Evolutionary conservation across 2,113 vertebrate genomes (phyloP).

Genomic region (Donacobius atricapilla): DNA sequence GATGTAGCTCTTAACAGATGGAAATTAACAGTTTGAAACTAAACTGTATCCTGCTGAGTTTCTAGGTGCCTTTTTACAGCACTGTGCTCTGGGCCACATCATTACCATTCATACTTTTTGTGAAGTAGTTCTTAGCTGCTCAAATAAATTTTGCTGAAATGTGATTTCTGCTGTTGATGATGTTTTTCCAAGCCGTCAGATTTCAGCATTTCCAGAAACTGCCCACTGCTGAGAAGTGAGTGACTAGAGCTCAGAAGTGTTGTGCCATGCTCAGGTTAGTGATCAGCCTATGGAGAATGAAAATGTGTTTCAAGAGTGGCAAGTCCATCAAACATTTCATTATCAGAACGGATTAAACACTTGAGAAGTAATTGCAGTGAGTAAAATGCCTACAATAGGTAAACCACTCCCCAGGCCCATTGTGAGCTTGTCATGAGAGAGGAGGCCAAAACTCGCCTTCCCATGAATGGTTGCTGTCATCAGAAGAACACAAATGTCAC

Average conservation of each 20-base stretch:
- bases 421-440: background rate
- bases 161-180: background rate
- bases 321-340: background rate
- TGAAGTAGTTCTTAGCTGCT: background rate
- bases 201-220: background rate
- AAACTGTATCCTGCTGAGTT: background rate
- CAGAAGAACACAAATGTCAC: background rate
- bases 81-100: background rate
- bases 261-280: background rate
- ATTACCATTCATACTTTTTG: background rate
- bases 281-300: background rate
- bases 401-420: rapidly evolving
- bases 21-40: background rate
- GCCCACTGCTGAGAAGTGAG: background rate
- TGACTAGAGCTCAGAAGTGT: background rate
- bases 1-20: constrained; percentile 10
- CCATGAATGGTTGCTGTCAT: background rate
- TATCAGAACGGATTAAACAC: background rate
- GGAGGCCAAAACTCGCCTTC: background rate
- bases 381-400: background rate
- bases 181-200: background rate
- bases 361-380: background rate
- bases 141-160: background rate
- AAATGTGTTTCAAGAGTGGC: background rate
- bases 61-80: background rate